Conservation (phyloP, 30 jellyfish, hydroid and myxozoan species). For the Cassiopea andromeda region DNA sequence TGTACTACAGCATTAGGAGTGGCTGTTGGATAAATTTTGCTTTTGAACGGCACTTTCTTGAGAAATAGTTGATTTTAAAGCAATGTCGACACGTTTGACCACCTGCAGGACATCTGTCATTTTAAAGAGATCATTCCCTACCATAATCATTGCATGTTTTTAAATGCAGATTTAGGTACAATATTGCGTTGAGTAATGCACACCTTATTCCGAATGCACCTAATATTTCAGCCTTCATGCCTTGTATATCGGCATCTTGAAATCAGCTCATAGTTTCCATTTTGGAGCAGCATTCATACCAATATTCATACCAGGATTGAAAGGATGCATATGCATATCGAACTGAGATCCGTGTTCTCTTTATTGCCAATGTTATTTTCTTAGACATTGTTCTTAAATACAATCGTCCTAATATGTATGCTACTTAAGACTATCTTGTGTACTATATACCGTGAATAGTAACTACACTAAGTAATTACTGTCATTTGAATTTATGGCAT, state of each 20-base stretch:
- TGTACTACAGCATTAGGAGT: background rate
- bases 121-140: background rate
- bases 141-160: background rate
- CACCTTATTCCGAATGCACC: background rate
- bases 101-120: constrained; percentile 22
- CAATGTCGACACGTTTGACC: constrained; percentile 30
- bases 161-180: background rate
- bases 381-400: too few relatives aligned
- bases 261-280: constrained; percentile 3
- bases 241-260: constrained; percentile 42
- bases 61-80: constrained; percentile 17
- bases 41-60: constrained; percentile 21
- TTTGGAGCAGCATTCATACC: constrained; percentile 1
- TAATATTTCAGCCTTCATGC: background rate
- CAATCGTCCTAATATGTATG: too few relatives aligned
- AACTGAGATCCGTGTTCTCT: background rate
- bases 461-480: too few relatives aligned
- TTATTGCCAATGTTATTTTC: background rate
- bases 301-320: background rate
- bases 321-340: background rate
- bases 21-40: too few relatives aligned
- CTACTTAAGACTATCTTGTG: too few relatives aligned
- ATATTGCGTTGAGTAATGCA: background rate
- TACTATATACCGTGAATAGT: too few relatives aligned
- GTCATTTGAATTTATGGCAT: too few relatives aligned